Evolutionary conservation across 2,797 vertebrate genomes (phyloP), one percentile per base, ranked within the genome.

Genomic region (Glyptemys insculpta): DNA sequence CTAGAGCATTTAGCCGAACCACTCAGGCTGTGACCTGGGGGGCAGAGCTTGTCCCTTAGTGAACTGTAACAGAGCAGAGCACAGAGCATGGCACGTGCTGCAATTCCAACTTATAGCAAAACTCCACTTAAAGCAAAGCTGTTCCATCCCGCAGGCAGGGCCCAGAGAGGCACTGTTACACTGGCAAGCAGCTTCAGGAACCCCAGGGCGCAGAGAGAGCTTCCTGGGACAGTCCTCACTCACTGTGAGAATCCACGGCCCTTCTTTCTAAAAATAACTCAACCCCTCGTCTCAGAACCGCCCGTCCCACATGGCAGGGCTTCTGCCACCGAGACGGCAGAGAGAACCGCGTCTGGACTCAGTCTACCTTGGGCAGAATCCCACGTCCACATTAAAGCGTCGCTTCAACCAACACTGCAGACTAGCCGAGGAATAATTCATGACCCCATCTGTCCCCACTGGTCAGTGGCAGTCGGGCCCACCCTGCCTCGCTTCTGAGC

Each of bases 341-440:
- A 80, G 90, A 57, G 86, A 94, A 96, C 90, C 92, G 90, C 72
- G 91, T 88, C 96, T 94, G 96, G 95, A 90, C 90, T 83, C 47
- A 53, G 0, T 78, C 90, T 78, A 87, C 79, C 88, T 81, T 86
- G 84, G 81, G 34, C 0, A 12, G 79, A 29, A 78, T 95, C 83
- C 81, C 56, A 56, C 0, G 76, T 92, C 86, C 91, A 94, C 93
- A 86, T 96, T 93, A 96, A 97, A 97, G 90, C 89, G 49, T 5
- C 79, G 18, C 85, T 79, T 85, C 88, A 87, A 93, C 83, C 86
- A 15, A 85, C 78, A 23, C 72, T 56, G 76, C 81, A 47, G 88
- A 81, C 49, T 57, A 68, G 86, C 49, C 41, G 53, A 25, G 88
- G 12, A 92, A 89, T 16, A 31, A 81, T 52, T 53, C 41, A 84